Conservation (phyloP, 2,888 invertebrate genomes). For the Plebejus anna region DNA sequence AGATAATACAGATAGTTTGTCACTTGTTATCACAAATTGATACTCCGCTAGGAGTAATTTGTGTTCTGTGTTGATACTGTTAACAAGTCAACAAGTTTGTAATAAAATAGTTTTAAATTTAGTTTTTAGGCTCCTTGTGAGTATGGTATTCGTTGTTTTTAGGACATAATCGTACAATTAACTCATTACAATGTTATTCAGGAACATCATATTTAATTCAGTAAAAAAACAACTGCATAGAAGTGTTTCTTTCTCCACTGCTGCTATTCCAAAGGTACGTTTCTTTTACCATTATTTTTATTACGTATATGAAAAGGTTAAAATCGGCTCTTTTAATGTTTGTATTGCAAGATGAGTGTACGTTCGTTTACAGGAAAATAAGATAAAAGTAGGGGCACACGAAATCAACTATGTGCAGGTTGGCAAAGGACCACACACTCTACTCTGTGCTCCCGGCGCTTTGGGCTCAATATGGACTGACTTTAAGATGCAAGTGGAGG, state of each 20-base stretch:
- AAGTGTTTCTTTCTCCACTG: constrained; percentile 43
- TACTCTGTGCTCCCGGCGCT: constrained; percentile 89
- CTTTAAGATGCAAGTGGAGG: constrained; percentile 87
- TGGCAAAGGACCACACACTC: constrained; percentile 79
- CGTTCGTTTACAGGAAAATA: constrained; percentile 76
- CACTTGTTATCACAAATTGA: too few species aligned
- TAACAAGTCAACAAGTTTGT: not conserved
- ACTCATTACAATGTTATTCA: constrained; percentile 36
- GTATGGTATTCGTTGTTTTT: not conserved
- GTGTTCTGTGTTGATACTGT: too few species aligned
- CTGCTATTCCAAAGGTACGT: constrained; percentile 44
- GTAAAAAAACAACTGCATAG: constrained; percentile 39
- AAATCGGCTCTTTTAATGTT: not conserved
- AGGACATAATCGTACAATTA: not conserved
- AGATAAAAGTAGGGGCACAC: constrained; percentile 80
- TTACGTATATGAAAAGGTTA: not conserved
- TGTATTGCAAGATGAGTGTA: not conserved
- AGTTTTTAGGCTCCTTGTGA: not conserved
- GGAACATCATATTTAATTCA: constrained; percentile 37
- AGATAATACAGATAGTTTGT: too few species aligned
- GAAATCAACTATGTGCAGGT: constrained; percentile 79
- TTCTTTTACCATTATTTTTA: not conserved
- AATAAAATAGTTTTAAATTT: not conserved
- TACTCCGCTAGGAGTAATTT: too few species aligned
- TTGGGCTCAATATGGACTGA: constrained; percentile 91